Evolutionary conservation across 1,140 invertebrate genomes (phyloP).

Genomic region (Campoletis sonorensis): DNA sequence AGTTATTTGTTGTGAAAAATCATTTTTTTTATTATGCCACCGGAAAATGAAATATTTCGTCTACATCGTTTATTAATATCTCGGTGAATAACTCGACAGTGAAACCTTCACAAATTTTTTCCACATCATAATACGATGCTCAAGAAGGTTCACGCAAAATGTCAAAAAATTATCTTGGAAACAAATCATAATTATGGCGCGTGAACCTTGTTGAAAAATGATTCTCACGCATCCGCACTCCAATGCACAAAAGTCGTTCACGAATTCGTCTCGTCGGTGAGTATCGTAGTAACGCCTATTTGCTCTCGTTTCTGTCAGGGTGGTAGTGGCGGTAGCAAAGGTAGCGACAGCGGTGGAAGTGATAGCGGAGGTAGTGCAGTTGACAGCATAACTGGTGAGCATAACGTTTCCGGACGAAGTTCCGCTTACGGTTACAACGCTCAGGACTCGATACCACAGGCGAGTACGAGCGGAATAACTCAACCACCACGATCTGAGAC

Average conservation of each 20-base stretch:
- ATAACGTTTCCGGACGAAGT: conserved; percentile 89
- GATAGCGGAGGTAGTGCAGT: conserved; percentile 93
- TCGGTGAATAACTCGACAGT: too few relatives aligned
- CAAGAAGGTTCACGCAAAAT: too few relatives aligned
- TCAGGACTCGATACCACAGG: conserved; percentile 76
- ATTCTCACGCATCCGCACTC: not conserved
- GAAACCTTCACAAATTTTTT: too few relatives aligned
- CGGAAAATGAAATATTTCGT: too few relatives aligned
- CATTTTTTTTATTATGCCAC: too few relatives aligned
- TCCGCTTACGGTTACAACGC: conserved; percentile 89
- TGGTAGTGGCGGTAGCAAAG: conserved; percentile 82
- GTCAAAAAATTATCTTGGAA: too few relatives aligned
- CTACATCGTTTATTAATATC: too few relatives aligned
- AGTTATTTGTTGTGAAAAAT: too few relatives aligned
- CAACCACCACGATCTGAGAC: conserved; percentile 76
- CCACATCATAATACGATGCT: too few relatives aligned
- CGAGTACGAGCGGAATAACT: conserved; percentile 63
- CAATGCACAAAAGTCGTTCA: conserved; percentile 26
- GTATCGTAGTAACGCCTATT: conserved; percentile 54
- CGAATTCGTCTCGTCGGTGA: conserved; percentile 14
- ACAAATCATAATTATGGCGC: too few relatives aligned
- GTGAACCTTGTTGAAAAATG: too few relatives aligned
- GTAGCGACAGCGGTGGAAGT: conserved; percentile 89
- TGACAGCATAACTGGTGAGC: conserved; percentile 93
- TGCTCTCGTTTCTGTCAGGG: conserved; percentile 69